Percentiles rank a stretch among this genome's conserved stretches.
Evolutionary conservation across 2,113 vertebrate genomes (phyloP).

Genomic region (Bothrops jararaca): DNA sequence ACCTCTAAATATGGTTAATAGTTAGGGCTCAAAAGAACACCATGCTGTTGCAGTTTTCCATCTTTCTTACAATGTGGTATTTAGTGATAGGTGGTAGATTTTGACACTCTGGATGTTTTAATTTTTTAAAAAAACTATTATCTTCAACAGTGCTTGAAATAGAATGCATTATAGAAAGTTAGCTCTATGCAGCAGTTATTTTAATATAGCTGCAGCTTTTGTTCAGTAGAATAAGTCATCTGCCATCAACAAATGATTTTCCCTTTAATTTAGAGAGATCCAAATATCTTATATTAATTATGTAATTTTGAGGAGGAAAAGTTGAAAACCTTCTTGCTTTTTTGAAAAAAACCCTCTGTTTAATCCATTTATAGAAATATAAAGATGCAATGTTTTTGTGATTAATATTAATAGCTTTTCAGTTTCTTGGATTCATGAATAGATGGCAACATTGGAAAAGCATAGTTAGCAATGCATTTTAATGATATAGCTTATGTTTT

Average conservation of each 20-base stretch:
- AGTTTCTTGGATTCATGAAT: conserved; percentile 28
- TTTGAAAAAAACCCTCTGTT: neutral
- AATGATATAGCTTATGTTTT: conserved; percentile 14
- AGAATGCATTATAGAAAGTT: neutral
- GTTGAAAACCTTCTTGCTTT: neutral
- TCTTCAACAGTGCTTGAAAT: neutral
- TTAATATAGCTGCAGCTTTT: conserved; percentile 12
- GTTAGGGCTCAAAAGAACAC: neutral
- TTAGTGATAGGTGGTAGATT: neutral
- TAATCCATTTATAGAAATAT: conserved; percentile 24
- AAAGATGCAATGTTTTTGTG: conserved; percentile 36
- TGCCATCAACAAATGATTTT: neutral
- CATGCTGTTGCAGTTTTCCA: neutral
- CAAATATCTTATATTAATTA: neutral
- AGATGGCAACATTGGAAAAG: conserved; percentile 28
- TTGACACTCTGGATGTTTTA: neutral
- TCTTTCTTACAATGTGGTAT: neutral
- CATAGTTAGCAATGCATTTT: conserved; percentile 21
- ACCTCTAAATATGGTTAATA: neutral
- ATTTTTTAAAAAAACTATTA: conserved; percentile 11
- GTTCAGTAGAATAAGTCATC: neutral
- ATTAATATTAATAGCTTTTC: conserved; percentile 46
- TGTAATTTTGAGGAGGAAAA: conserved; percentile 2
- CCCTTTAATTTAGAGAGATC: conserved; percentile 1
- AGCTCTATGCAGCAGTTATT: neutral